These are phyloP conservation scores for Sebastiscus albofasciatus DNA, from an alignment of 2,797 vertebrate species.

Conservation along the genomic window DNA sequence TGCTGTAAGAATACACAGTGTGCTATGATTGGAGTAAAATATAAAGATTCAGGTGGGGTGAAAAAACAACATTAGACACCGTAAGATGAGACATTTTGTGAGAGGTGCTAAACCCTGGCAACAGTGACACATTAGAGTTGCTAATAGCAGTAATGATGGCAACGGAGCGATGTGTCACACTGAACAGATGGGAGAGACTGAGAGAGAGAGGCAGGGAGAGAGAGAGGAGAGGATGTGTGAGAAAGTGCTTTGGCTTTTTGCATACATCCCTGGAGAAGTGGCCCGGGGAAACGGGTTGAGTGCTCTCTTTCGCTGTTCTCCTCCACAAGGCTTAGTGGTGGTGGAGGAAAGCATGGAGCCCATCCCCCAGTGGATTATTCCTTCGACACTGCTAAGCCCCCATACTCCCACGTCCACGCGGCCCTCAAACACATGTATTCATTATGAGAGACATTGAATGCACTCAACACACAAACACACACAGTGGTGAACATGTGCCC, in stretches of 20 bases:
- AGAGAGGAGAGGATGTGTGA: slow-evolving; percentile 55
- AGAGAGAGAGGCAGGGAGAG: slow-evolving; percentile 31
- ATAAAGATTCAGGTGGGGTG: slow-evolving; percentile 8
- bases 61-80: slow-evolving; percentile 16
- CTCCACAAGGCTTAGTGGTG: slow-evolving; percentile 74
- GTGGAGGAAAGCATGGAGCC: slow-evolving; percentile 64
- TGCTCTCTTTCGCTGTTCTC: slow-evolving; percentile 72
- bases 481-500: slow-evolving; percentile 14
- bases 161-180: slow-evolving; percentile 67
- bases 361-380: slow-evolving; percentile 80
- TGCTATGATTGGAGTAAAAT: background rate
- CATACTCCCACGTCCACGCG: slow-evolving; percentile 70
- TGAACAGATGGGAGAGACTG: slow-evolving; percentile 77
- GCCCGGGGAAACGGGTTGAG: slow-evolving; percentile 70
- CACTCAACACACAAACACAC: slow-evolving; percentile 35
- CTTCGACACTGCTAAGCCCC: slow-evolving; percentile 73
- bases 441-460: slow-evolving; percentile 66
- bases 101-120: slow-evolving; percentile 63
- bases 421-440: slow-evolving; percentile 72
- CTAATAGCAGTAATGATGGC: slow-evolving; percentile 79
- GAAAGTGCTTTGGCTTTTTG: slow-evolving; percentile 73
- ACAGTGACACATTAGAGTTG: slow-evolving; percentile 70
- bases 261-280: slow-evolving; percentile 75
- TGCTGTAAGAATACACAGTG: background rate
- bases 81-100: slow-evolving; percentile 33